These are phyloP conservation scores for Coboldia fuscipes DNA, from an alignment of 1,140 invertebrate species.

Conservation along the genomic window DNA sequence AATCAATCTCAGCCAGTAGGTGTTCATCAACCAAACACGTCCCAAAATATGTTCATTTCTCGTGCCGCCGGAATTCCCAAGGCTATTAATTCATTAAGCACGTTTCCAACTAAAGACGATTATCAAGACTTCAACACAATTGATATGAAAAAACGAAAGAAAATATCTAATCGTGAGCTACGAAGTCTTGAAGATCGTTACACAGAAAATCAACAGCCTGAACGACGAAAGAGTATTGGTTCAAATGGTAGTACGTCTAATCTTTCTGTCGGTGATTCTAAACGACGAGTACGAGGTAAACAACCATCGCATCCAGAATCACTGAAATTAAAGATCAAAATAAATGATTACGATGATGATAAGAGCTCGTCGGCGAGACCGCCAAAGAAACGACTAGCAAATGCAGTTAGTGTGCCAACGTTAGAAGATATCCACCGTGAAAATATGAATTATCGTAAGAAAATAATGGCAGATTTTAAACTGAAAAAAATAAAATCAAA, in stretches of 20 bases:
- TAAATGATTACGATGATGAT: constrained; percentile 26
- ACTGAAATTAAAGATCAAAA: constrained; percentile 68
- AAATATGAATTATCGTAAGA: constrained; percentile 69
- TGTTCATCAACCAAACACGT: constrained; percentile 6
- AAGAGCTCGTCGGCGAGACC: constrained; percentile 35
- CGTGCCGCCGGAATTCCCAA: constrained; percentile 45
- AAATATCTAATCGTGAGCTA: constrained; percentile 28
- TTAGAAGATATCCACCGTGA: constrained; percentile 60
- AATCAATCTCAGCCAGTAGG: constrained; percentile 19
- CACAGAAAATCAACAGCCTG: constrained; percentile 11
- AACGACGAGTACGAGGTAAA: constrained; percentile 16
- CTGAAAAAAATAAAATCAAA: constrained; percentile 29
- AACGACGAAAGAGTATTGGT: constrained; percentile 22
- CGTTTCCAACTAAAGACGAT: constrained; percentile 61
- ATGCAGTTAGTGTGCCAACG: constrained; percentile 35
- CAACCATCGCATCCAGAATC: constrained; percentile 25
- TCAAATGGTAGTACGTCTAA: constrained; percentile 20
- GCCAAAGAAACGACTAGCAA: constrained; percentile 55
- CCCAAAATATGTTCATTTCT: constrained; percentile 12
- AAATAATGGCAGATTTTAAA: constrained; percentile 61
- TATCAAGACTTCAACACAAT: constrained; percentile 42
- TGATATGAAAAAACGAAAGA: constrained; percentile 46
- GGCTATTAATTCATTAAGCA: constrained; percentile 66
- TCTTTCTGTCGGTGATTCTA: constrained; percentile 11
- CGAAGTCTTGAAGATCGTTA: constrained; percentile 15